A percentile compares a stretch with the other conserved stretches of the same genome.
Conservation (phyloP, 2,888 invertebrate species). For the Autographa pulchrina region DNA sequence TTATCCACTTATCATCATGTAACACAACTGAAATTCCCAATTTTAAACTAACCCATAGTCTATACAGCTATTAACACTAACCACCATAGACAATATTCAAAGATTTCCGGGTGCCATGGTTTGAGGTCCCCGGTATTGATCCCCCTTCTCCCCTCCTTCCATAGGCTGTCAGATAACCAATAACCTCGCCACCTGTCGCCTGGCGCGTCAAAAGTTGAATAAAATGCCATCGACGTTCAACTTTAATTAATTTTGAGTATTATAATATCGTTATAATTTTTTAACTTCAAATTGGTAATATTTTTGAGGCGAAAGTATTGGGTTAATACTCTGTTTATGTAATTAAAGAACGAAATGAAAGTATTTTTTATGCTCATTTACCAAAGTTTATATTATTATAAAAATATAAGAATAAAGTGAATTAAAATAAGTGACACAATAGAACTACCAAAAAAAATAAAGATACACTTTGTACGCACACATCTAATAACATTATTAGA, state of each 20-base stretch:
- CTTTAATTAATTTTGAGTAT: constrained; percentile 12
- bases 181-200: constrained; percentile 71
- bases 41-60: no score
- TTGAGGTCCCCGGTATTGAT: constrained; percentile 31
- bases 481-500: no score
- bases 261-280: neutral
- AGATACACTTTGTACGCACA: no score
- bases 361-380: neutral
- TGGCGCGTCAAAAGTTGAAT: constrained; percentile 61
- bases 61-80: constrained; percentile 15
- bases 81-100: constrained; percentile 44
- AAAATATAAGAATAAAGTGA: no score
- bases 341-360: neutral
- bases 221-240: constrained; percentile 36
- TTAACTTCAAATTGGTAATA: neutral
- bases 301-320: no score
- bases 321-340: no score
- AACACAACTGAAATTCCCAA: no score
- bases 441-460: no score
- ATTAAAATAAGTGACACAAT: no score
- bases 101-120: constrained; percentile 53
- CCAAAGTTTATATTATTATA: no score
- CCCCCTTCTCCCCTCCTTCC: no score
- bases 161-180: constrained; percentile 68
- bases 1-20: no score